phyloP scores from a whole-genome alignment of 2,797 vertebrate genomes.

The Gambusia yucatana region DNA sequence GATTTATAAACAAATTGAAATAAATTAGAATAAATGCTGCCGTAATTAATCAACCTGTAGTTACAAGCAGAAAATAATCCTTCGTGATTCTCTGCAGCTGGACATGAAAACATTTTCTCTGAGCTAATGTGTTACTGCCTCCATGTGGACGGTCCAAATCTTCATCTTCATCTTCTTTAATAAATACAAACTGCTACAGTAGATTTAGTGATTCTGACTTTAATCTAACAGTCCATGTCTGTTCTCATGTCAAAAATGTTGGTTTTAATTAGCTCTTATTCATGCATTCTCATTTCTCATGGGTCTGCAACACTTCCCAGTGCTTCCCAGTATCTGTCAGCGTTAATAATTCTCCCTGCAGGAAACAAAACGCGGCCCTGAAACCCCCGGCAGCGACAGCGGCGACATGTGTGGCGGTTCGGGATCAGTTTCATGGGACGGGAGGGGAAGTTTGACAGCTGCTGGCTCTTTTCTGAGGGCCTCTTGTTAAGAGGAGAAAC shows the following conservation, averaged over 20 bases:
- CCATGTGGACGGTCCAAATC: constrained; percentile 35
- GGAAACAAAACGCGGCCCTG: background rate
- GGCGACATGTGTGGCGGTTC: constrained; percentile 35
- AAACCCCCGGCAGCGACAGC: constrained; percentile 23
- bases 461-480: constrained; percentile 60
- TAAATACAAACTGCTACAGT: background rate
- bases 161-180: background rate
- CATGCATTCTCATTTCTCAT: background rate
- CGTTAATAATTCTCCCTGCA: background rate
- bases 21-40: background rate
- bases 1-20: too few species aligned
- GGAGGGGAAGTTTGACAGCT: constrained; percentile 63
- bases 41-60: background rate
- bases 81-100: background rate
- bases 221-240: background rate
- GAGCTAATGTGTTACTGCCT: constrained; percentile 38
- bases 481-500: constrained; percentile 55
- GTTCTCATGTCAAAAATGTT: background rate
- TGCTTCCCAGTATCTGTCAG: background rate
- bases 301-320: background rate
- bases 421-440: constrained; percentile 24
- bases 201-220: background rate
- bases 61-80: background rate
- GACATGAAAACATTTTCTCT: background rate
- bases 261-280: background rate